Base-by-base conservation (phyloP, 2,888 invertebrate genomes). In the Philaethria dido region DNA sequence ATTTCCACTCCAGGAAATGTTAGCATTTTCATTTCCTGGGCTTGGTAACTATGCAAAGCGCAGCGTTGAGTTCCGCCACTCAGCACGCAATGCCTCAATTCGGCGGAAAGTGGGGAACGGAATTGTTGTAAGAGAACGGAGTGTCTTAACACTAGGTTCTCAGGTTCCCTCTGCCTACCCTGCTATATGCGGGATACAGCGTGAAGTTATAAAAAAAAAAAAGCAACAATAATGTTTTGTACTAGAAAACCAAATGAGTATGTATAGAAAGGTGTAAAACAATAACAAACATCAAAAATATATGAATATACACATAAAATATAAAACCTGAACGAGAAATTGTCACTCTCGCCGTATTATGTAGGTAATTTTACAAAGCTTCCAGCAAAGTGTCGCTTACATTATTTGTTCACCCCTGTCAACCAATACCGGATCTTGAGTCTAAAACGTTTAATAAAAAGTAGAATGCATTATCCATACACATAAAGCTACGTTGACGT, bases 331-430 rank as follows among this genome's bases (percentile, higher is more conserved):
- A 9, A 59, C 16, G 50, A 22, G 60, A 63, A 59, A 48, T 54
- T 65, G 36, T 44, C 66, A 44, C 54, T 64, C 48, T 61, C 44
- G 55, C 44, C 63, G 61, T 55, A 39, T 57, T 64, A 64, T 29
- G 20, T 20, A 14, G 25, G 47, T 42, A 44, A 60, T 63, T 54
- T 44, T 61, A 45, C 54, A 66, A 55, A 47, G 55, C 36, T 64
- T 48, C 42, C 59, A 63, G 60, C 42, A 22, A 57, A 62, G 63
- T 60, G 66, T 61, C 69, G 55, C 64, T 52, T 64, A 63, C 62
- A 69, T 64, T 64, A 69, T 64, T 67, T 64, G 62, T 64, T 69
- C 62, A 67, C 66, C 64, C 52, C 64, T 47, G 42, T 59, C 62
- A 50, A 66, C 69, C 63, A 59, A 67, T 62, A 64, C 64, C 50